Percentiles rank a stretch among this genome's conserved stretches.
Conservation (phyloP, 2,888 invertebrate genomes). For the Chloromyia formosa region DNA sequence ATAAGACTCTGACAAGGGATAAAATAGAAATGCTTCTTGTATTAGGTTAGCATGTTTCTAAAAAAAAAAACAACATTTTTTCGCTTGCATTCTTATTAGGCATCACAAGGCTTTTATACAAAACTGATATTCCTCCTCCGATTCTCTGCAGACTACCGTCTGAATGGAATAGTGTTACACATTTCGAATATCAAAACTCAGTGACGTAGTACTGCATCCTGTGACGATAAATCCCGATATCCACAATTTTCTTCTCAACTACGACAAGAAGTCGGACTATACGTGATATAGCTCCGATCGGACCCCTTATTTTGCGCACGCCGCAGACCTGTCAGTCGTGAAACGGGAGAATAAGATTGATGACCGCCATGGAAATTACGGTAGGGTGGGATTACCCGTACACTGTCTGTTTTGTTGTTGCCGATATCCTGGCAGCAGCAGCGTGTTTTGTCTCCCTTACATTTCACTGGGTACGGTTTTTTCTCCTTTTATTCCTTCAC, state of each 20-base stretch:
- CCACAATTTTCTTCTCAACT: no score
- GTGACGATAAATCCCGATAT: background rate
- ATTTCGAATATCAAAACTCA: constrained; percentile 28
- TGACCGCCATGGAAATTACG: constrained; percentile 65
- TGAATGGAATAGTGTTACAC: constrained; percentile 29
- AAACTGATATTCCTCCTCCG: constrained; percentile 26
- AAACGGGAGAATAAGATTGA: constrained; percentile 65
- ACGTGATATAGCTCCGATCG: background rate
- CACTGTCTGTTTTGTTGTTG: constrained; percentile 36
- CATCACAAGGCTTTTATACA: constrained; percentile 27
- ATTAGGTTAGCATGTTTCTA: constrained; percentile 24
- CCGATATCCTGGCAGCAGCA: constrained; percentile 33
- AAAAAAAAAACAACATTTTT: constrained; percentile 31
- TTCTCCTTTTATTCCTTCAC: constrained; percentile 34
- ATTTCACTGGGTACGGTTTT: constrained; percentile 29
- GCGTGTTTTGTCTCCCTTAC: constrained; percentile 41
- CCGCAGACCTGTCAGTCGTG: constrained; percentile 61
- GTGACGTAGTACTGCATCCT: constrained; percentile 20
- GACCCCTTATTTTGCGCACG: constrained; percentile 35
- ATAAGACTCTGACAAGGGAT: constrained; percentile 36
- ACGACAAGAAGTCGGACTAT: no score
- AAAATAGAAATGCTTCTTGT: constrained; percentile 13
- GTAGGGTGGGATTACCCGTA: constrained; percentile 52
- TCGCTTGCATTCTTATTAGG: constrained; percentile 34
- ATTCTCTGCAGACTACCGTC: constrained; percentile 21